phyloP scores from a whole-genome alignment of 2,113 vertebrate species.

The Australoheros scitulus region DNA sequence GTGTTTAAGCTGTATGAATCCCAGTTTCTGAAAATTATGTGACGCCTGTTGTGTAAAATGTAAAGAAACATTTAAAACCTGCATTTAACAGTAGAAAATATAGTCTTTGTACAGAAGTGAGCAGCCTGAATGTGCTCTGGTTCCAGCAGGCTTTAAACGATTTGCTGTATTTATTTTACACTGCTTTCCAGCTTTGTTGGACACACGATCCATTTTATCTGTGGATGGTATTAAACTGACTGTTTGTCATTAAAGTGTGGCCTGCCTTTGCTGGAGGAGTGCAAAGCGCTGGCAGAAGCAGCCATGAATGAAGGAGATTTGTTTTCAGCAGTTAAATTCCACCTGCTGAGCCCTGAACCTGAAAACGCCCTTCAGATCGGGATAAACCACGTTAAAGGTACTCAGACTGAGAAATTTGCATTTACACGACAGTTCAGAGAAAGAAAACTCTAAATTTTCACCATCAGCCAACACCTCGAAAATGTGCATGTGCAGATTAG shows the following conservation, averaged over 20 bases:
- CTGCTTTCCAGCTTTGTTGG: no score
- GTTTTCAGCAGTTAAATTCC: constrained; percentile 87
- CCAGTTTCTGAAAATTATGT: no score
- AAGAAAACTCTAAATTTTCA: no score
- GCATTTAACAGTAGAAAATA: neutral
- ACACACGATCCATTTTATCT: neutral
- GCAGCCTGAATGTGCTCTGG: neutral
- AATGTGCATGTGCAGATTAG: no score
- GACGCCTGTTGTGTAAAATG: neutral
- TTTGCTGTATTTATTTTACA: no score
- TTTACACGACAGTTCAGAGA: neutral
- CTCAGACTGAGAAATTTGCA: neutral
- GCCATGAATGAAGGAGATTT: constrained; percentile 79
- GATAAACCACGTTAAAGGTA: constrained; percentile 90
- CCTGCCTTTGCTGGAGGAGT: constrained; percentile 86
- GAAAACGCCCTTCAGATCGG: constrained; percentile 90
- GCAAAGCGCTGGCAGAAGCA: constrained; percentile 83
- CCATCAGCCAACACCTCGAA: no score
- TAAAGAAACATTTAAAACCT: neutral
- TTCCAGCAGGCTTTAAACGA: no score
- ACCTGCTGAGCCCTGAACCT: constrained; percentile 89
- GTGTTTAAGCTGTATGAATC: constrained; percentile 65
- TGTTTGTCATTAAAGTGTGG: constrained; percentile 83
- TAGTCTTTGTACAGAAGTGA: neutral
- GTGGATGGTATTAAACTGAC: neutral